Evolutionary conservation across 2,797 vertebrate genomes (phyloP).

Genomic region (Cryptoprocta ferox): DNA sequence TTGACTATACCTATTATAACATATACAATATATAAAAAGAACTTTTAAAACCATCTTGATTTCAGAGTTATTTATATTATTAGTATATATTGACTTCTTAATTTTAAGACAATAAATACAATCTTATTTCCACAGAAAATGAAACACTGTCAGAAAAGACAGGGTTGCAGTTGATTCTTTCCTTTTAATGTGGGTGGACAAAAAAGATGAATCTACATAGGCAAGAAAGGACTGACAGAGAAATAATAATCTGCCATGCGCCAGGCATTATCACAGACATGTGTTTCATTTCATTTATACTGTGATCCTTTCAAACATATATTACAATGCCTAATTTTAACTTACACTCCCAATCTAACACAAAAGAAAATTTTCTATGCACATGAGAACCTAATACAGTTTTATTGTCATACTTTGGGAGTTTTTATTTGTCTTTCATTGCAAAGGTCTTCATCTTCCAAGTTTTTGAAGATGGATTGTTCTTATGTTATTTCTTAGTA

Average conservation of each 20-base stretch:
- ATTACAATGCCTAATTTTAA: neutral
- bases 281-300: neutral
- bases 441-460: neutral
- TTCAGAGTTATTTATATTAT: slow-evolving; percentile 7
- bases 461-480: neutral
- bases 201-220: neutral
- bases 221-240: neutral
- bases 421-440: neutral
- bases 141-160: neutral
- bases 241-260: neutral
- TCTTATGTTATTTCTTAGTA: neutral
- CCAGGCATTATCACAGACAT: neutral
- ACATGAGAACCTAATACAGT: neutral
- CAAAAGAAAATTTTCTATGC: neutral
- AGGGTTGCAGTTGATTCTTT: neutral
- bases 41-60: neutral
- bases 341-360: neutral
- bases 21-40: neutral
- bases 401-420: neutral
- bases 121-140: slow-evolving; percentile 5
- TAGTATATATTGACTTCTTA: neutral
- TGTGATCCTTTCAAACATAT: neutral
- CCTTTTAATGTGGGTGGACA: neutral
- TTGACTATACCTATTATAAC: neutral
- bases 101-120: neutral